phyloP scores from a whole-genome alignment of 1,140 invertebrate species.

The Eriosoma lanigerum region DNA sequence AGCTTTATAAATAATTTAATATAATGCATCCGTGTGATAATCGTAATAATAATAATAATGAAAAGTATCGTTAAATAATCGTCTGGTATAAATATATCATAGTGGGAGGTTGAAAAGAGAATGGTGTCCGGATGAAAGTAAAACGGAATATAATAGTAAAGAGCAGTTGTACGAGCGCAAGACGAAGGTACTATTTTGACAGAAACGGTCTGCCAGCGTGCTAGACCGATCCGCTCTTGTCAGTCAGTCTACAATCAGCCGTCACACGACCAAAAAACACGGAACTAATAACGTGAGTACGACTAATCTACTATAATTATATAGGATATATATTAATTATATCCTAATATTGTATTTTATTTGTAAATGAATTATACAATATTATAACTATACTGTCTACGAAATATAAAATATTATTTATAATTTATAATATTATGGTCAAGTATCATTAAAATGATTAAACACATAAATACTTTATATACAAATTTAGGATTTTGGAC shows the following conservation, averaged over 20 bases:
- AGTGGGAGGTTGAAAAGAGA: conserved; percentile 34
- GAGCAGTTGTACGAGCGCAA: background rate
- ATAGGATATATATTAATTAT: no score
- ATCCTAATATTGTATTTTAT: no score
- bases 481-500: no score
- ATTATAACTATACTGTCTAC: no score
- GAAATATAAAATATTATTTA: no score
- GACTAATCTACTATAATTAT: no score
- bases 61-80: conserved; percentile 14
- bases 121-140: conserved; percentile 38
- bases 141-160: background rate
- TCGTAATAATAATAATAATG: conserved; percentile 15
- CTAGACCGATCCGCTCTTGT: background rate
- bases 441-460: no score
- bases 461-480: no score
- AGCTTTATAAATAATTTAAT: no score
- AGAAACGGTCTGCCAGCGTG: conserved; percentile 17
- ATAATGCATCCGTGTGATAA: background rate
- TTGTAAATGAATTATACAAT: no score
- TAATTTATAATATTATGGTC: no score
- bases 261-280: background rate
- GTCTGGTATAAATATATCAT: background rate
- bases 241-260: conserved; percentile 1
- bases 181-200: conserved; percentile 5
- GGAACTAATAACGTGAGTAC: background rate